Evolutionary conservation across 1,140 invertebrate genomes (phyloP).

Genomic region (Ips nitidus): DNA sequence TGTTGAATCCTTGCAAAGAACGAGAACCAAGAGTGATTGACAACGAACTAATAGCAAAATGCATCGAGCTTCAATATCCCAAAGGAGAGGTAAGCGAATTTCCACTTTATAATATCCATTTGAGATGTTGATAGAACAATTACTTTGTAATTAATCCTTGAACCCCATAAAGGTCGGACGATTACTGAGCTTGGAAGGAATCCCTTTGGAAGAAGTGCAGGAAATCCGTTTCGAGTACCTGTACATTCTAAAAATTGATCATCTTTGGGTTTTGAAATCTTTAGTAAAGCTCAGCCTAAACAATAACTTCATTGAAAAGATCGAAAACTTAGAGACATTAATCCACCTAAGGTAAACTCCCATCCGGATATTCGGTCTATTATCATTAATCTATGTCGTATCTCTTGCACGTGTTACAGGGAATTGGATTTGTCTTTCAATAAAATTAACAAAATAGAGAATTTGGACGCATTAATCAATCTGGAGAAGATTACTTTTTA

Average conservation of each 20-base stretch:
- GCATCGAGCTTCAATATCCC: slow-evolving; percentile 65
- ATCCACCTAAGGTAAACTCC: slow-evolving; percentile 53
- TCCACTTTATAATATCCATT: neutral
- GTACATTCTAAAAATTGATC: slow-evolving; percentile 71
- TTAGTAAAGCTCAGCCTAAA: slow-evolving; percentile 71
- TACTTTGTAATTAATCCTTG: neutral
- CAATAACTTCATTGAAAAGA: slow-evolving; percentile 85
- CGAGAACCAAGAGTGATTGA: slow-evolving; percentile 65
- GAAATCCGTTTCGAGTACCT: slow-evolving; percentile 67
- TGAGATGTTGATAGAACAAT: neutral
- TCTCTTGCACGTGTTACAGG: slow-evolving; percentile 8
- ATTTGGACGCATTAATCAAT: slow-evolving; percentile 70
- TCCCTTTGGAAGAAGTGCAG: slow-evolving; percentile 64
- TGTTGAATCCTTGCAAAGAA: slow-evolving; percentile 47
- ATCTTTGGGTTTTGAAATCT: slow-evolving; percentile 65
- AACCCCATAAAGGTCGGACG: slow-evolving; percentile 51
- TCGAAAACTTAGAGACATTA: slow-evolving; percentile 82
- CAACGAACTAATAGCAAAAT: slow-evolving; percentile 63
- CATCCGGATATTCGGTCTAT: neutral
- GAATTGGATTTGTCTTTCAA: slow-evolving; percentile 77
- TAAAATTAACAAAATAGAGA: slow-evolving; percentile 80
- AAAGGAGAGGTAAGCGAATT: slow-evolving; percentile 49
- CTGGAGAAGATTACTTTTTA: slow-evolving; percentile 74
- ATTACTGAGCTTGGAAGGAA: slow-evolving; percentile 64
- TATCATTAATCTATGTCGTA: neutral